These are phyloP conservation scores for Sturnira hondurensis DNA, from an alignment of 2,113 vertebrate species.

Conservation along the genomic window DNA sequence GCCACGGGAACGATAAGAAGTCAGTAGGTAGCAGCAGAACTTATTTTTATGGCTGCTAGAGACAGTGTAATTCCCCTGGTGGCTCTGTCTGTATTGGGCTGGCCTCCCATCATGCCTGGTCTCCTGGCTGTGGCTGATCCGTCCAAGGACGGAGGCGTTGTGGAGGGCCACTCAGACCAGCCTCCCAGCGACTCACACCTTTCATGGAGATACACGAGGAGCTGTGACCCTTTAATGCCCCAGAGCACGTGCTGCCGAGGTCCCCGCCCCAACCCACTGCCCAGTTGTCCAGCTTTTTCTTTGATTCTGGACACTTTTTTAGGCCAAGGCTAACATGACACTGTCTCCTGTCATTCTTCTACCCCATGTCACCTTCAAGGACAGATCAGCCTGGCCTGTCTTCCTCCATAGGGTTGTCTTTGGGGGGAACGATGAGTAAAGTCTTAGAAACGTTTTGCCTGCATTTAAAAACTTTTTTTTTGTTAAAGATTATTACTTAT, in stretches of 20 bases:
- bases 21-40: rapidly evolving
- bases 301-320: background rate
- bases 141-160: background rate
- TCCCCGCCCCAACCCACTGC: background rate
- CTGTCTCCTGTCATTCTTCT: background rate
- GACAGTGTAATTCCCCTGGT: rapidly evolving
- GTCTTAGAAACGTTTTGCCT: background rate
- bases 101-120: rapidly evolving
- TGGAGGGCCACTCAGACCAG: background rate
- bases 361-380: background rate
- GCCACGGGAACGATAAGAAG: background rate
- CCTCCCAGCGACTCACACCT: background rate
- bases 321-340: background rate
- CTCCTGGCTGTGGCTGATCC: background rate
- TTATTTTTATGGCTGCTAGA: background rate
- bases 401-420: background rate
- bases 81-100: background rate
- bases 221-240: rapidly evolving
- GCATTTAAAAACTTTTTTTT: no score
- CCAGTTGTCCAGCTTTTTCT: background rate
- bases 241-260: background rate
- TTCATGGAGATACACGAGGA: background rate
- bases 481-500: no score
- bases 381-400: background rate
- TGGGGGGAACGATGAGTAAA: background rate